phyloP scores from a whole-genome alignment of 2,888 invertebrate species.

The Pterostichus madidus region DNA sequence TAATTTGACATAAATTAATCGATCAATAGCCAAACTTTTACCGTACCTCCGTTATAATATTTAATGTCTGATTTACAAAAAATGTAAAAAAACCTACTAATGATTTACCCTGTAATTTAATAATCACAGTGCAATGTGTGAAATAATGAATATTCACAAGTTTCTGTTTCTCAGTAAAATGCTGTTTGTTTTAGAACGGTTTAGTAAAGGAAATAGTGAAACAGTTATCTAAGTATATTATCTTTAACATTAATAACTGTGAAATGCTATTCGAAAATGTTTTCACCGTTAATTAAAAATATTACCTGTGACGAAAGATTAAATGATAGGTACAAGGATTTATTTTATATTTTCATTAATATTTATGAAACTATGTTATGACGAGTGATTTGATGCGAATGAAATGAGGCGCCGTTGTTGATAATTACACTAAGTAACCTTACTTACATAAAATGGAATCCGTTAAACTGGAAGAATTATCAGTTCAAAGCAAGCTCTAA shows the following conservation, averaged over 20 bases:
- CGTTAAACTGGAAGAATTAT: too few species aligned
- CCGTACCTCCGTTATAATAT: neutral
- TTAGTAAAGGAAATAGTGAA: constrained; percentile 15
- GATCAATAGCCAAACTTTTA: too few species aligned
- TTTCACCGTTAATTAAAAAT: constrained; percentile 73
- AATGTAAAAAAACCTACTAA: too few species aligned
- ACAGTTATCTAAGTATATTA: constrained; percentile 38
- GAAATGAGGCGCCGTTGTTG: too few species aligned
- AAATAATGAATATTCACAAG: constrained; percentile 7
- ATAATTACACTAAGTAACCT: too few species aligned
- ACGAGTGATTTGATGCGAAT: too few species aligned
- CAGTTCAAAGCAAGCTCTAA: too few species aligned
- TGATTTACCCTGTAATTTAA: neutral
- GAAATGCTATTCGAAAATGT: constrained; percentile 74
- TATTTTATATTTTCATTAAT: neutral
- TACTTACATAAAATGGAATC: too few species aligned
- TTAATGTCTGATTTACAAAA: too few species aligned
- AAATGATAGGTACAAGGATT: neutral
- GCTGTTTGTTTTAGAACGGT: constrained; percentile 29
- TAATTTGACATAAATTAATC: too few species aligned
- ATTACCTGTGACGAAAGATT: neutral
- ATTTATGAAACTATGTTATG: neutral
- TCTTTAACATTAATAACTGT: constrained; percentile 68
- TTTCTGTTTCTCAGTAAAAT: constrained; percentile 29
- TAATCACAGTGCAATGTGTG: neutral